Evolutionary conservation across 2,797 vertebrate genomes (phyloP), one percentile per base, ranked within the genome.

Genomic region (Mus caroli): DNA sequence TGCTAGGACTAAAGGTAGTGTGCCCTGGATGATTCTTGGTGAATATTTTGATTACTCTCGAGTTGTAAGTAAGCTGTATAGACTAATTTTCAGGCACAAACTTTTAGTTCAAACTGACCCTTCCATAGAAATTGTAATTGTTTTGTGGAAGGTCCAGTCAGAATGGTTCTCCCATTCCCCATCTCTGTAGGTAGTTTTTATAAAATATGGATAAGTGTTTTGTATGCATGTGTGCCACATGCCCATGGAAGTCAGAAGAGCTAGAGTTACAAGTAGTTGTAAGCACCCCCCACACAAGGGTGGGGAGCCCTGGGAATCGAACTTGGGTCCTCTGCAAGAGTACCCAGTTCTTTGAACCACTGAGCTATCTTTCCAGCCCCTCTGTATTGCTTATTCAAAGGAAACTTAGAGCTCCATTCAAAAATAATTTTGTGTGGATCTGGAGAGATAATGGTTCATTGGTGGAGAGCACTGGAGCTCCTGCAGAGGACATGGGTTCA

Each of bases 61-160:
- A 97, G 40, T 80, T 91, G 17, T 77, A 77, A 88, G 67, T 93
- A 54, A 92, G 10, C 8, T 76, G 19, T 85, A n/a, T 19, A 75
- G 62, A 71, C 37, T 77, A 71, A 84, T 54, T 91, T 96, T 94
- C 76, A 94, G 79, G 67, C 4, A 40, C 2, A 15, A 40, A n/a
- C 92, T 58, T 92, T 88, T 80, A 62, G 14, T 37, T 89, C 79
- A 78, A 28, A 46, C 26, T 50, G 58, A 37, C 26, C 22, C 54
- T 50, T 77, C 31, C 50, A 37, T 78, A 78, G 43, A 90, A 52
- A 78, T 37, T 78, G 22, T 64, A 60, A 3, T 46, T 56, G 34
- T 75, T 71, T 28, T 40, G 4, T 56, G 52, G 37, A 24, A 7
- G 22, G 15, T 43, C 83, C 22, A 50, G 28, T 73, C 50, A 88